Percentiles rank a stretch among this genome's conserved stretches.
Conservation (phyloP, 2,797 vertebrate genomes). For the Karalla daura region DNA sequence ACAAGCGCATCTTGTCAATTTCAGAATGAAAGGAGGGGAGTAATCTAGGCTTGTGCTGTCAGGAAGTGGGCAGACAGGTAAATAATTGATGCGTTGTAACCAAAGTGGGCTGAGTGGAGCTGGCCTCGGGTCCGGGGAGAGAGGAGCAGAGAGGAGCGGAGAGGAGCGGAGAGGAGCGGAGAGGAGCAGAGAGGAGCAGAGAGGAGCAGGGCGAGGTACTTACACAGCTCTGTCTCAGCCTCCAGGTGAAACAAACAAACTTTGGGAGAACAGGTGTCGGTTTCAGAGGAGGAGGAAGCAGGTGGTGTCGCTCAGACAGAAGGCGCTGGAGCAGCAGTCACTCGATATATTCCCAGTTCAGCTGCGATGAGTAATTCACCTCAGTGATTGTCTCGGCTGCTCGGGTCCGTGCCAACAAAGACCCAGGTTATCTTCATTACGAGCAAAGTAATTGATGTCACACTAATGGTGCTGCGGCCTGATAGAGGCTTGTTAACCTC, state of each 20-base stretch:
- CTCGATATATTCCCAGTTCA: constrained; percentile 57
- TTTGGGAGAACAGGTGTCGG: constrained; percentile 58
- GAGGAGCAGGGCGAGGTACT: not conserved
- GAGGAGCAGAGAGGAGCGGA: not conserved
- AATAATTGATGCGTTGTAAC: constrained; percentile 91
- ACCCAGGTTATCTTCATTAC: constrained; percentile 65
- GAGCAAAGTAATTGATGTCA: constrained; percentile 62
- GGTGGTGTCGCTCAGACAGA: constrained; percentile 43
- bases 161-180: not conserved
- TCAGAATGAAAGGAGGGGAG: constrained; percentile 83
- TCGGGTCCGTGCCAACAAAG: constrained; percentile 45
- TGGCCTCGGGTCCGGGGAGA: constrained; percentile 33
- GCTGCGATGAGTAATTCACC: constrained; percentile 38
- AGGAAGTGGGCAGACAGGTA: constrained; percentile 79
- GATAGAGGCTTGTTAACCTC: constrained; percentile 50
- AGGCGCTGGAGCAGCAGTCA: constrained; percentile 39
- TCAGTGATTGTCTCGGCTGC: constrained; percentile 21
- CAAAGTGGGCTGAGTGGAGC: constrained; percentile 63
- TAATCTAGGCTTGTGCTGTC: constrained; percentile 81
- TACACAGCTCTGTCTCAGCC: constrained; percentile 29
- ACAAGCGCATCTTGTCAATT: constrained; percentile 84
- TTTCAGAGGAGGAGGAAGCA: constrained; percentile 68
- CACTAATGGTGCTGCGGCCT: constrained; percentile 57
- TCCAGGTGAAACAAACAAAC: constrained; percentile 35
- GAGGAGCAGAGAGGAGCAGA: not conserved